Evolutionary conservation across 1,140 invertebrate species (phyloP).

Genomic region (Thereuonema tuberculata): DNA sequence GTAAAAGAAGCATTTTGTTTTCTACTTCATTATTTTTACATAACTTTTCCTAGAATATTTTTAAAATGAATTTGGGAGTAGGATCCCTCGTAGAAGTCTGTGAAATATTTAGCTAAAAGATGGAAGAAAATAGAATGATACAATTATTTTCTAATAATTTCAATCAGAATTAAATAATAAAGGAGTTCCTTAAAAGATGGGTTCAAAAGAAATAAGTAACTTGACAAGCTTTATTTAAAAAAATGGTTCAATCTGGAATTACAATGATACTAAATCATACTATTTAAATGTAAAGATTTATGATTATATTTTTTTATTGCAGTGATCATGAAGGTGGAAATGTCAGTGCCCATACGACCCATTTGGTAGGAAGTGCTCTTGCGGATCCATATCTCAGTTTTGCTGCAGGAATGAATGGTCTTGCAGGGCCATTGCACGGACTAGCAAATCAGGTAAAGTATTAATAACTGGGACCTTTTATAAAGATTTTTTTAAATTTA

Average conservation of each 20-base stretch:
- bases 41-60: not conserved
- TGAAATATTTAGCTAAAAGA: too few relatives aligned
- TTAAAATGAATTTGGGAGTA: not conserved
- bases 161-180: too few relatives aligned
- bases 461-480: too few relatives aligned
- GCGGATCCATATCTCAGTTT: conserved; percentile 91
- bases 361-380: conserved; percentile 86
- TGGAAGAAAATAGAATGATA: too few relatives aligned
- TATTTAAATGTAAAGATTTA: too few relatives aligned
- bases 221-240: too few relatives aligned
- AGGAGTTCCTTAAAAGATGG: not conserved
- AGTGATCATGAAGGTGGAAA: conserved; percentile 92
- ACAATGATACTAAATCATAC: too few relatives aligned
- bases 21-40: not conserved
- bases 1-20: conserved; percentile 23
- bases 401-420: conserved; percentile 82
- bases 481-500: too few relatives aligned
- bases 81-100: too few relatives aligned
- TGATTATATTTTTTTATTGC: conserved; percentile 16
- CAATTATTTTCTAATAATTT: too few relatives aligned
- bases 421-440: conserved; percentile 82
- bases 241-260: too few relatives aligned
- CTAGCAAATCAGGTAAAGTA: conserved; percentile 72
- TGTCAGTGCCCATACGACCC: conserved; percentile 85
- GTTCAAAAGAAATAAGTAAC: conserved; percentile 3